Base-by-base conservation (phyloP, 2,113 vertebrate species). In the Accipiter cooperii region DNA sequence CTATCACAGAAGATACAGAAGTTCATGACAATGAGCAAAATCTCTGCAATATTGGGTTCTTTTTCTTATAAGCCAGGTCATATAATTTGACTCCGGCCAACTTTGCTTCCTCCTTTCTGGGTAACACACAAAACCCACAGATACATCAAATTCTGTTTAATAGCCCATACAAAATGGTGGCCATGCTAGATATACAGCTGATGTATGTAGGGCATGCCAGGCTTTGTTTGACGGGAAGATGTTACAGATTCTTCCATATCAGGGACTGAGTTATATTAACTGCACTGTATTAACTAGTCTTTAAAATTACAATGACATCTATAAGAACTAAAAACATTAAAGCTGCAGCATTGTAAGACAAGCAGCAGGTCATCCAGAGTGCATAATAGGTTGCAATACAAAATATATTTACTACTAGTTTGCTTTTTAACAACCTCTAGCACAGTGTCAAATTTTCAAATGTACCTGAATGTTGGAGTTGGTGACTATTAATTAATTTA, bases 391-490 rank as follows among this genome's bases (percentile, higher is more conserved):
- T 60, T 55, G 5, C 18, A 84, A 44, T 24, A 24, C 0, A 66
- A 78, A 31, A 68, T 57, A 24, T 69, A 22, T 70, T 77, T 75
- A 44, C 49, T 78, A 60, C 9, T 49, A 31, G 3, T 29, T 84
- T 80, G 2, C 8, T 77, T 92, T 88, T 51, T n/a, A 64, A 64
- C 13, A 71, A 47, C 21, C 1, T 90, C 57, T 80, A 84, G 16
- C 26, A 77, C 7, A 52, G 10, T 24, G 20, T 42, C 17, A 66
- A 28, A 34, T 64, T 85, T 87, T 88, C 26, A 94, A 75, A 60
- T 3, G 13, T 38, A 31, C 2, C 12, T 2, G 4, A 78, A 12
- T 24, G 0, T 42, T 82, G 9, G 11, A 17, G 12, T 57, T 69
- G 10, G 28, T 64, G 15, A 42, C 13, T 25, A 36, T 55, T 75